Base-by-base conservation (phyloP, 2,113 vertebrate species). In the Erinaceus europaeus region DNA sequence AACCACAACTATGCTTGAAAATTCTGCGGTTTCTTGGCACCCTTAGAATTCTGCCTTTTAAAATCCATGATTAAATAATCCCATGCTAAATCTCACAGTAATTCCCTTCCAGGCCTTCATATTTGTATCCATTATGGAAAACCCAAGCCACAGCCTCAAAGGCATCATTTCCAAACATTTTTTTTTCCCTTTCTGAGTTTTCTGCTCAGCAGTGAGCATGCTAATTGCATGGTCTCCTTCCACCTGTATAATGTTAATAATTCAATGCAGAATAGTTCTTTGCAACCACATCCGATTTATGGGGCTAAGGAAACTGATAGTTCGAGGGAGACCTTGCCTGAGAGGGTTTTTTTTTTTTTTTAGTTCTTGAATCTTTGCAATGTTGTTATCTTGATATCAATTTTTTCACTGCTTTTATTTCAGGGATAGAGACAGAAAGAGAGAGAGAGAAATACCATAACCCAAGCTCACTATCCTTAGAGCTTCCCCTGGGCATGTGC, bases 101-200 rank as follows among this genome's bases (percentile, higher is more conserved):
- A 97, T 96, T 95, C 92, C 91, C 90, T 95, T 79, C 65, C 83
- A 94, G 94, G 61, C 69, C 92, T 94, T 93, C 78, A 4, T 96
- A 93, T 95, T 97, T 97, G 93, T 95, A 78, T 86, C 15, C 96
- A 95, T 97, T 96, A 97, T 87, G 50, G 92, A 92, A 96, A 97
- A 69, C 27, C 40, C 83, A 95, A 94, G 95, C 92, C 72, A 11
- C 78, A 93, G 89, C 90, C 92, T 93, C 83, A 93, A 85, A 95
- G 79, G 89, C 91, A 73, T 44, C n/a, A 88, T 76, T 91, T 96
- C 68, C 90, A 90, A 93, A 15, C 14, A 48, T 48, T 88, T 74
- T 89, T 78, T 71, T 89, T 84, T 81, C 65, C 20, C 36, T 53
- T 91, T 78, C 81, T 92, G 83, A 93, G 95, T 94, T 91, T 69